These are phyloP conservation scores for Eurytoma californica DNA, from an alignment of 2,888 invertebrate species.

Conservation along the genomic window DNA sequence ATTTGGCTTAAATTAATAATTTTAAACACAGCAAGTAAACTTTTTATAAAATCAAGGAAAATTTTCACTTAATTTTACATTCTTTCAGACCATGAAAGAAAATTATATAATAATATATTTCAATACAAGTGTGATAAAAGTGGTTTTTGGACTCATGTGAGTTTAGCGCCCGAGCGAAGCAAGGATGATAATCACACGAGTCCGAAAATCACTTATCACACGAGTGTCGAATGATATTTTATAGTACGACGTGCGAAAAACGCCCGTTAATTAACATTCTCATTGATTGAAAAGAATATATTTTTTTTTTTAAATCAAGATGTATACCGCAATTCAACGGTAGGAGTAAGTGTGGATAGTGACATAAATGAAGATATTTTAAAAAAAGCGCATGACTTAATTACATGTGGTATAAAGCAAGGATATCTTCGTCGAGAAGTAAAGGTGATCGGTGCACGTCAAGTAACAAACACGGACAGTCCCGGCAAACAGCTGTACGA, in stretches of 20 bases:
- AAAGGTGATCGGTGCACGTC: conserved; percentile 68
- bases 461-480: conserved; percentile 76
- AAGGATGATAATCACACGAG: no score
- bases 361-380: conserved; percentile 61
- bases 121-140: no score
- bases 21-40: no score
- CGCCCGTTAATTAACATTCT: neutral
- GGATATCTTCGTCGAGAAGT: conserved; percentile 63
- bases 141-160: no score
- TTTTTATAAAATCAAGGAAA: neutral
- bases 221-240: no score
- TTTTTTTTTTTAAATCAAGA: conserved; percentile 17
- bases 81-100: no score
- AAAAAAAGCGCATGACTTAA: conserved; percentile 63
- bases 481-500: conserved; percentile 77
- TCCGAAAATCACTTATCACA: no score
- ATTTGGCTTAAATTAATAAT: no score
- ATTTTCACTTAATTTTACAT: neutral
- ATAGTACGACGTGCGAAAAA: no score
- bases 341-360: conserved; percentile 55
- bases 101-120: no score
- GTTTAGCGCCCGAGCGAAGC: no score
- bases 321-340: conserved; percentile 43
- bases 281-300: neutral
- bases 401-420: conserved; percentile 64